Conservation (phyloP, 2,113 vertebrate species). For the Astatoreochromis straeleni region DNA sequence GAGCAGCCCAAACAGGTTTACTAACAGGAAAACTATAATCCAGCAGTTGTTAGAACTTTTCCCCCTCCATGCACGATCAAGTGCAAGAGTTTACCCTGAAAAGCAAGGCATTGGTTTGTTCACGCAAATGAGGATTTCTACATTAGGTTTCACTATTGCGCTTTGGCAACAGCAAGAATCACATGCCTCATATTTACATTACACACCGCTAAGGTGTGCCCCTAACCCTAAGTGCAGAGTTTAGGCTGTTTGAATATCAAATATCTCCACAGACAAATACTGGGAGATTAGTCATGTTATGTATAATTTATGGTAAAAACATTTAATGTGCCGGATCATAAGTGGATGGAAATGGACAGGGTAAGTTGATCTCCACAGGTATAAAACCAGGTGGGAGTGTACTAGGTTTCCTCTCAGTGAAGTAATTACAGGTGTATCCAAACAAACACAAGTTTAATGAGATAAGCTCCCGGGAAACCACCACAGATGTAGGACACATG, state of each 20-base stretch:
- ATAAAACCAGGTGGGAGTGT: background rate
- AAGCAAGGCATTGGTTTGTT: background rate
- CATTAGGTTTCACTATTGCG: background rate
- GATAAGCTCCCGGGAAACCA: background rate
- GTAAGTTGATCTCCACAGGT: background rate
- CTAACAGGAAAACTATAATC: background rate
- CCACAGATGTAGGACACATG: background rate
- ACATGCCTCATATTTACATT: slow-evolving; percentile 8
- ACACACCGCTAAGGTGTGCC: background rate
- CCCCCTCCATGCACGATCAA: background rate
- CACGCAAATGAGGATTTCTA: background rate
- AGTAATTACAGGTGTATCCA: slow-evolving; percentile 50
- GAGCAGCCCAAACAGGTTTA: background rate
- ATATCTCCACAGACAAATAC: background rate
- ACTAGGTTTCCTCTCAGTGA: background rate
- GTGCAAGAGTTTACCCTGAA: background rate
- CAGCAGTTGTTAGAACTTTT: background rate
- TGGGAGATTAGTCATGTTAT: background rate
- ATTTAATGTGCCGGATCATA: background rate
- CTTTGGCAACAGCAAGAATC: background rate
- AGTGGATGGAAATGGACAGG: background rate
- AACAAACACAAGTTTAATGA: slow-evolving; percentile 7
- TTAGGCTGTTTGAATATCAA: background rate
- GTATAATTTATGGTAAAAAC: background rate
- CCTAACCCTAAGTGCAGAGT: background rate